These are phyloP conservation scores for Marisa cornuarietis DNA, from an alignment of 1,140 invertebrate genomes.

Conservation along the genomic window DNA sequence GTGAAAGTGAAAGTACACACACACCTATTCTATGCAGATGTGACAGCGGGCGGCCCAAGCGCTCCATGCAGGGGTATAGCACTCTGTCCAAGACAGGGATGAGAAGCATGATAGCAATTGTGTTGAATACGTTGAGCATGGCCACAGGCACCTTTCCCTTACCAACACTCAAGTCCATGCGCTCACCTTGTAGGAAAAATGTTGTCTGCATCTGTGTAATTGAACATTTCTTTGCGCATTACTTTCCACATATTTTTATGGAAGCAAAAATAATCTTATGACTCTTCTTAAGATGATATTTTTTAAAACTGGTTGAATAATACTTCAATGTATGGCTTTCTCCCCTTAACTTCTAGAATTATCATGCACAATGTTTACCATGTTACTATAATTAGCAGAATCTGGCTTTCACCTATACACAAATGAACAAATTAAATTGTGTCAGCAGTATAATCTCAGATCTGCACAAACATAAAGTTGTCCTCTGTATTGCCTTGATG, in stretches of 20 bases:
- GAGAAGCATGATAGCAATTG: slow-evolving; percentile 64
- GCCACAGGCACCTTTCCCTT: slow-evolving; percentile 63
- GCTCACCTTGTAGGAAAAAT: slow-evolving; percentile 61
- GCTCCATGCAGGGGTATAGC: slow-evolving; percentile 62
- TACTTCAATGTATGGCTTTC: neutral
- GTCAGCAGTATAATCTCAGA: too few species aligned
- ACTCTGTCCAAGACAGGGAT: slow-evolving; percentile 66
- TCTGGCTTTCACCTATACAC: too few species aligned
- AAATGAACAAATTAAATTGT: too few species aligned
- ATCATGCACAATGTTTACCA: too few species aligned
- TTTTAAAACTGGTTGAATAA: neutral
- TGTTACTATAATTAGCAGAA: too few species aligned
- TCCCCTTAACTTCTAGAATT: too few species aligned
- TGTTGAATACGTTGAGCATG: slow-evolving; percentile 66
- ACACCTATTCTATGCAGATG: slow-evolving; percentile 58
- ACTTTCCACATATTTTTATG: neutral
- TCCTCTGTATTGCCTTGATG: too few species aligned
- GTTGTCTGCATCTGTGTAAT: slow-evolving; percentile 67
- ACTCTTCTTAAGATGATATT: neutral
- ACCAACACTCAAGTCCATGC: slow-evolving; percentile 51
- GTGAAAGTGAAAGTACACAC: neutral
- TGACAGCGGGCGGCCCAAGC: slow-evolving; percentile 38
- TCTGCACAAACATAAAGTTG: too few species aligned
- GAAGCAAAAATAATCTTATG: neutral
- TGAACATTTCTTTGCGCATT: neutral